Base-by-base conservation (phyloP, 2,797 vertebrate genomes). In the Synanceia verrucosa region DNA sequence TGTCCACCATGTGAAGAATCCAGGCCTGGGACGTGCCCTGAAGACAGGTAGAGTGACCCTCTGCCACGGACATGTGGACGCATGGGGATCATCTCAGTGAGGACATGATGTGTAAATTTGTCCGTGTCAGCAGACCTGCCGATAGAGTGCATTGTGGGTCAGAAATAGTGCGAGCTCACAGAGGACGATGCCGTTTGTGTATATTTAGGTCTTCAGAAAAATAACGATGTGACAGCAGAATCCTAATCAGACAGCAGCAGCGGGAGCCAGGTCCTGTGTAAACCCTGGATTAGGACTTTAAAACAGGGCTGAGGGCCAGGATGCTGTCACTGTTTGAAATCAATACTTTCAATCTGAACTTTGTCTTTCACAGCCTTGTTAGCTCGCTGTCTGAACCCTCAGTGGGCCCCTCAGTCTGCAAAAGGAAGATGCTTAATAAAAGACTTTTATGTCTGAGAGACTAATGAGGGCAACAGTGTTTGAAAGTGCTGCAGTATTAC, bases 41-140 rank as follows among this genome's bases (percentile, higher is more conserved):
- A 70, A 79, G 71, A 69, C 79, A 88, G 84, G 74, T 76, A 84
- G 36, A 10, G 59, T 19, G 50, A 12, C 46, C n/a, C 66, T 23
- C 53, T 10, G 53, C 39, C 44, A 10, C 43, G 64, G 50, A 62
- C 76, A 82, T 39, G 63, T 43, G 53, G 77, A 61, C 46, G 60
- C 71, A 23, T 19, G 6, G 23, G n/a, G 80, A 82, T 51, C 34
- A 46, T 68, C 73, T 76, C 61, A 21, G 70, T 64, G 65, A 12
- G 43, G 76, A 29, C 68, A 18, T 63, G 78, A 79, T 60, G 89
- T 90, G 88, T 92, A 90, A 91, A 92, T 92, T 71, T 91, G 90
- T 90, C 66, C 76, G 83, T 91, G 91, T 93, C 91, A 90, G 74
- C 86, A n/a, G 65, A 43, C 24, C 29, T 43, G 57, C 24, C 83